phyloP scores from a whole-genome alignment of 2,888 invertebrate genomes.

The Drosophila atripex region DNA sequence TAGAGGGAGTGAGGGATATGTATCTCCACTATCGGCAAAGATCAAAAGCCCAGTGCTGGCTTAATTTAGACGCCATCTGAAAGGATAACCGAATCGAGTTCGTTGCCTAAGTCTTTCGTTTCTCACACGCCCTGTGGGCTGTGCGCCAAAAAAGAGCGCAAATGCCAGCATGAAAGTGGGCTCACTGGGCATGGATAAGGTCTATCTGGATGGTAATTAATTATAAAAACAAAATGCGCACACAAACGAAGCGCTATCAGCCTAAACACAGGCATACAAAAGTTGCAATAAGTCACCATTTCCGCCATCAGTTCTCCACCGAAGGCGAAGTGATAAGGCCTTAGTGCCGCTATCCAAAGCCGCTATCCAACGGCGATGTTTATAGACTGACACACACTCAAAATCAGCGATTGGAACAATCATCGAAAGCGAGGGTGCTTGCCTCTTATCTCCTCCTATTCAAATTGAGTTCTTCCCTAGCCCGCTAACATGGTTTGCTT shows the following conservation, averaged over 20 bases:
- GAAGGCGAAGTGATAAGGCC: slow-evolving; percentile 57
- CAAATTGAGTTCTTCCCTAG: slow-evolving; percentile 54
- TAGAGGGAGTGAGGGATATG: not conserved
- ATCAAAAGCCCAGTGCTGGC: slow-evolving; percentile 53
- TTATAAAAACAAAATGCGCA: slow-evolving; percentile 62
- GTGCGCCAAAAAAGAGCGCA: slow-evolving; percentile 4
- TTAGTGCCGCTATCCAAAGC: slow-evolving; percentile 30
- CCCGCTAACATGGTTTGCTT: slow-evolving; percentile 23
- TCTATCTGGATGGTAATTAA: slow-evolving; percentile 56
- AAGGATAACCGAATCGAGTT: slow-evolving; percentile 55
- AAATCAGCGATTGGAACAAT: slow-evolving; percentile 79
- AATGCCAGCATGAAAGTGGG: slow-evolving; percentile 56
- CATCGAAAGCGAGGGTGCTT: slow-evolving; percentile 39
- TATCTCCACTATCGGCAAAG: slow-evolving; percentile 53
- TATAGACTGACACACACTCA: slow-evolving; percentile 63
- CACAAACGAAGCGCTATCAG: slow-evolving; percentile 56
- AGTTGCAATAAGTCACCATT: slow-evolving; percentile 68
- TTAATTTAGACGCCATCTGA: slow-evolving; percentile 72
- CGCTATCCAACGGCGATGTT: slow-evolving; percentile 47
- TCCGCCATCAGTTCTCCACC: slow-evolving; percentile 75
- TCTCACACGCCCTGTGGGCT: slow-evolving; percentile 47
- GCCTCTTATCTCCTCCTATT: slow-evolving; percentile 57
- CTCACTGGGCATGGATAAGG: slow-evolving; percentile 21
- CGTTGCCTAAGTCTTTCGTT: slow-evolving; percentile 71
- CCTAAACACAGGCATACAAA: slow-evolving; percentile 10